Evolutionary conservation across 2,113 vertebrate species (phyloP).

Genomic region (Rana temporaria): DNA sequence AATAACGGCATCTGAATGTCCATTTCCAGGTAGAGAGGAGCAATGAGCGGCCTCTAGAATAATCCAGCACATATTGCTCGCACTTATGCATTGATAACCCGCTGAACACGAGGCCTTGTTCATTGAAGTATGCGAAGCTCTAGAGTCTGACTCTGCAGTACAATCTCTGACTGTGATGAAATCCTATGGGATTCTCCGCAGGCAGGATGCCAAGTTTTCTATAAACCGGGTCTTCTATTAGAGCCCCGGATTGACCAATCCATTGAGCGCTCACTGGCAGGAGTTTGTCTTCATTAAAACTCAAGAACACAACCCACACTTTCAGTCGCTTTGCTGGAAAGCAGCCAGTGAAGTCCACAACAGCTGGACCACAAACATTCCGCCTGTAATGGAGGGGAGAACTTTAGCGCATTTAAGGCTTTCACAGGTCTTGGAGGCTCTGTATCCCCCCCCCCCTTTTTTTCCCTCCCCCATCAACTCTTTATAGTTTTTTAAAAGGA

Average conservation of each 20-base stretch:
- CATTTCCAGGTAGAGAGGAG: constrained; percentile 15
- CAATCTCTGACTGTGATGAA: constrained; percentile 64
- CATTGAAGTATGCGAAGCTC: constrained; percentile 9
- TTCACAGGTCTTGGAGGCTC: constrained; percentile 61
- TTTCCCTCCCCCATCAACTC: background rate
- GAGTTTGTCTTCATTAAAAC: constrained; percentile 73
- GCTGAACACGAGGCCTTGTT: constrained; percentile 42
- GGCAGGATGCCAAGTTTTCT: constrained; percentile 67
- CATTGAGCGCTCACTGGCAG: constrained; percentile 65
- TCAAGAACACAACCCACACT: constrained; percentile 69
- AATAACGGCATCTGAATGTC: background rate
- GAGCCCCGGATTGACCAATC: constrained; percentile 65
- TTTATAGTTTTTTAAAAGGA: too few species aligned
- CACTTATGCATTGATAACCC: constrained; percentile 45
- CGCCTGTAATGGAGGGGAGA: constrained; percentile 66
- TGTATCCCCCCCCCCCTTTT: constrained; percentile 1
- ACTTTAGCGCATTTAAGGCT: constrained; percentile 70
- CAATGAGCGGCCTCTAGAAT: constrained; percentile 3
- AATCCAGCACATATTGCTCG: constrained; percentile 22
- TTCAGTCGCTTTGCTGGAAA: constrained; percentile 66
- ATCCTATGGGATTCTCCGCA: constrained; percentile 60
- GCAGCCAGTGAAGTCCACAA: constrained; percentile 66
- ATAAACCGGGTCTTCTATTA: constrained; percentile 71
- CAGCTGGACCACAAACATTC: constrained; percentile 72
- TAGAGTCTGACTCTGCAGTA: constrained; percentile 37